Evolutionary conservation across 2,888 invertebrate genomes (phyloP), one percentile per base, ranked within the genome.

Genomic region (Cremastobaeus sp.): DNA sequence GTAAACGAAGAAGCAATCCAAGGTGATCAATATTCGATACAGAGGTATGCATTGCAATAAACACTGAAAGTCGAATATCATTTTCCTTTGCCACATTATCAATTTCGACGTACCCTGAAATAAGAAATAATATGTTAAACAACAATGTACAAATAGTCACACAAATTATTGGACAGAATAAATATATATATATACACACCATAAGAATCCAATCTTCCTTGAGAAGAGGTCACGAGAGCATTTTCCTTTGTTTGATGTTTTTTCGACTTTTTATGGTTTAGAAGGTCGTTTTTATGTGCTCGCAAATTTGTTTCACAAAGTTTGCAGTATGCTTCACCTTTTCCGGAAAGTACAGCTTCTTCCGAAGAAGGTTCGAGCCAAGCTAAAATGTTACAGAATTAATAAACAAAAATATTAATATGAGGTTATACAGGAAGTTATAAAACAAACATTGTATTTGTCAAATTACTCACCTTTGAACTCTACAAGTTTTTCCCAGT

Each of bases 21-120:
- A 77, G 59, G 55, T 79, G 77, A 28, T 77, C 78, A 2, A 77
- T 70, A 28, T 71, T 74, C n/a, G 50, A 43, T 5, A 77, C 54
- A 47, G 74, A 54, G 4, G 68, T 69, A 39, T 78, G 78, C 11
- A 68, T 71, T n/a, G 76, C 76, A 5, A 76, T 48, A 45, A 76
- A 68, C 9, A 70, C 64, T 3, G 70, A 60, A 3, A 77, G n/a
- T 20, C 65, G 70, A 2, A 78, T 14, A 34, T 77, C 77, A 6
- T 62, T 73, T 25, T 8, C 20, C 37, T 74, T 45, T n/a, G n/a
- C n/a, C n/a, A n/a, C n/a, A n/a, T n/a, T n/a, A n/a, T n/a, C n/a
- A n/a, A n/a, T n/a, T n/a, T n/a, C n/a, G n/a, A n/a, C n/a, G 25
- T 25, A 25, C 25, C 25, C 25, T 25, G 25, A 3, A 8, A 25